These are phyloP conservation scores for Nothobranchius kuhntae DNA, from an alignment of 2,113 vertebrate species.

Conservation along the genomic window DNA sequence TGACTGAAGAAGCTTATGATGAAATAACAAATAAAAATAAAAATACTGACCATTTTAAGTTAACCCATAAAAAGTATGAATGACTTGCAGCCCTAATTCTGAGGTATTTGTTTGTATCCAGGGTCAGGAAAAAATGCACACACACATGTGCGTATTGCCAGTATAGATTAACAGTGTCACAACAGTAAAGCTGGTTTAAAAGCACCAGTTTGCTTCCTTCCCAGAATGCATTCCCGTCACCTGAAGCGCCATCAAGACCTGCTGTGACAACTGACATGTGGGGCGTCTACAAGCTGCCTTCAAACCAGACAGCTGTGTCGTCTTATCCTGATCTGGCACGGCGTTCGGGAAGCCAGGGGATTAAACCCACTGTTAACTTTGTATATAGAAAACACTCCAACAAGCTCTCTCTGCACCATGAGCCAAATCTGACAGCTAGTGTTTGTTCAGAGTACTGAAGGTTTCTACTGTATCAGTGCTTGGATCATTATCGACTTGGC, in stretches of 20 bases:
- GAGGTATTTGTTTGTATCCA: conserved; percentile 2
- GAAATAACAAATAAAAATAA: too few relatives aligned
- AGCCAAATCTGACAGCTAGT: conserved; percentile 36
- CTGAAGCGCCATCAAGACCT: conserved; percentile 52
- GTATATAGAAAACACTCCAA: conserved; percentile 25
- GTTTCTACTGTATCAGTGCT: conserved; percentile 1
- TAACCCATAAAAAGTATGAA: too few relatives aligned
- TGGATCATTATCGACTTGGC: conserved; percentile 15
- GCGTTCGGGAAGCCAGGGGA: conserved; percentile 48
- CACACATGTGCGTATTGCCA: conserved; percentile 7
- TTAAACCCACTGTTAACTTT: conserved; percentile 51
- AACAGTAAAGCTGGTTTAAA: conserved; percentile 50
- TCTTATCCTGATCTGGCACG: conserved; percentile 50
- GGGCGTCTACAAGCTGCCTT: conserved; percentile 61
- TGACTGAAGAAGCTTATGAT: too few relatives aligned
- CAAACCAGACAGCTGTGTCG: conserved; percentile 65
- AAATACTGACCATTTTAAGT: too few relatives aligned
- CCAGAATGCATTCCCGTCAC: conserved; percentile 63
- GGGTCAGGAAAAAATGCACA: conserved; percentile 2
- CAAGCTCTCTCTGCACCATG: conserved; percentile 26
- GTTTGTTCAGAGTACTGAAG: conserved; percentile 30
- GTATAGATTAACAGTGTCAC: conserved; percentile 42
- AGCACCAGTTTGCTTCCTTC: conserved; percentile 44
- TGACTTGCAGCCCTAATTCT: too few relatives aligned
- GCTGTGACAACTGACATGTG: conserved; percentile 67